Evolutionary conservation across 2,113 vertebrate species (phyloP), one percentile per base, ranked within the genome.

Genomic region (Cheilinus undulatus): DNA sequence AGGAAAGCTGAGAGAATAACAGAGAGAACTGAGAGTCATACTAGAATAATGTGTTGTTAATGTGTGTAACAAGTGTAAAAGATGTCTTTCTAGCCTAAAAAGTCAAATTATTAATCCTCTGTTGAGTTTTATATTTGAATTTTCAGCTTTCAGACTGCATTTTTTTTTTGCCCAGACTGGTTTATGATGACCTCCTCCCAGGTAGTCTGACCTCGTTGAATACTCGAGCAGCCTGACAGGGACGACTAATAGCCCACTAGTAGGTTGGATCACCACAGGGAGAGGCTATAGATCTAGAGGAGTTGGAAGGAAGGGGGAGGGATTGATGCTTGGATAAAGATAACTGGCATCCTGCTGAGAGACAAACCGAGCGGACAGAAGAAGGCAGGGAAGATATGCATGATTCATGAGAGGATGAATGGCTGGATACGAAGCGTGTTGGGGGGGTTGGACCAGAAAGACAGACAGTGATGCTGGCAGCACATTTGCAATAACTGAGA

Each of bases 291-390:
- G 69, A 76, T 75, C 27, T 68, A 48, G 10, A 5, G 13, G 54
- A 11, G 26, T 34, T 42, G 14, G 27, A 77, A 23, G 45, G 15
- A 69, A 34, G 50, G 30, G 30, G 64, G 19, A 22, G 60, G 36
- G 68, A 64, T 68, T 66, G 64, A 66, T 81, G 61, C 30, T 65
- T 68, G 10, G 53, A 80, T 73, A 75, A 72, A 61, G 52, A 56
- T 30, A 72, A 63, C 54, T 68, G 50, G 45, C 52, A 23, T 54
- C 78, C 75, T 24, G 78, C 80, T 68, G 83, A 34, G 69, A 77
- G 46, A 77, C 23, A 68, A 82, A 73, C 61, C 23, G 66, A 56
- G 20, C 46, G 38, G 65, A 76, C 50, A 63, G 72, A 65, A 51
- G 49, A 73, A 78, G 45, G 51, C 46, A 40, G 34, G 69, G 57